Percentiles rank a stretch among this genome's conserved stretches.
phyloP scores from a whole-genome alignment of 2,113 vertebrate genomes.

The Platysteira castanea region DNA sequence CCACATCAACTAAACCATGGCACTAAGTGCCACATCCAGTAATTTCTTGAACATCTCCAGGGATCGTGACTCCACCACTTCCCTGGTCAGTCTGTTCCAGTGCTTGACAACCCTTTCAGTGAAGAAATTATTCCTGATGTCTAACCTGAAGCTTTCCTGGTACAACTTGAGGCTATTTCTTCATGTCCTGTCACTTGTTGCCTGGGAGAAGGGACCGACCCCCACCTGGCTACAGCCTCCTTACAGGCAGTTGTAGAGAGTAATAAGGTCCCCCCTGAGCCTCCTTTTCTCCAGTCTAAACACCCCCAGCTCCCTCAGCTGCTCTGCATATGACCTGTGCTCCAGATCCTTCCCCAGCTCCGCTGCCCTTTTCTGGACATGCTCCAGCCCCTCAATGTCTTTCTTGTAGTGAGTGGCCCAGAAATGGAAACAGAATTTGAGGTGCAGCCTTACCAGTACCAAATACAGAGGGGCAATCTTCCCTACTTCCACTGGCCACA shows the following conservation, averaged over 20 bases:
- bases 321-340: not conserved
- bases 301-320: not conserved
- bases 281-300: not conserved
- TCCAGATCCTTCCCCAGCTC: not conserved
- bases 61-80: not conserved
- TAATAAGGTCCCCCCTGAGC: not conserved
- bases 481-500: not conserved
- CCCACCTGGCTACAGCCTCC: not conserved
- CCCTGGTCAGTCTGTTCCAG: not conserved
- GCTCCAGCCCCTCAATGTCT: not conserved
- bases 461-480: not conserved
- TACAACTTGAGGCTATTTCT: not conserved
- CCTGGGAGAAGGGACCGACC: not conserved
- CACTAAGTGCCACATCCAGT: not conserved
- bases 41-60: not conserved
- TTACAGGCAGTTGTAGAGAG: not conserved
- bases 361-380: fast-evolving
- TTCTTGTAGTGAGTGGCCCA: not conserved
- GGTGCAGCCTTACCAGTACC: not conserved
- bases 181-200: not conserved
- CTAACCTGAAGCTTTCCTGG: not conserved
- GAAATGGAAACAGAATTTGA: not conserved
- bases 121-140: not conserved
- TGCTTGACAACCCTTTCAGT: not conserved
- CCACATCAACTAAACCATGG: not conserved